Evolutionary conservation across 1,140 invertebrate genomes (phyloP).

Genomic region (Drosophila albomicans): DNA sequence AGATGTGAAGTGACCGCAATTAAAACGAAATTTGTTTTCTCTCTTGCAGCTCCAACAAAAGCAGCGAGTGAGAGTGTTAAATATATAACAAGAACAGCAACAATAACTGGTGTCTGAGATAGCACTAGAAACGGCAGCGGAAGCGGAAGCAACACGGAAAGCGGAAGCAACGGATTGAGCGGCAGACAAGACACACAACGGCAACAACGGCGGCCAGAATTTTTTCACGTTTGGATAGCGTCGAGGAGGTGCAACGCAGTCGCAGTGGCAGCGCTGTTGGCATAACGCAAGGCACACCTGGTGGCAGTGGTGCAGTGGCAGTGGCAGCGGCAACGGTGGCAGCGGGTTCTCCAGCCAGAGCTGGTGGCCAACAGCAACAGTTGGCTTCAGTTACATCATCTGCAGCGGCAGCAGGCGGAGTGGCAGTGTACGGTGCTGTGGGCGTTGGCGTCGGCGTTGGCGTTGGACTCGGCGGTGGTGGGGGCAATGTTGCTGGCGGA

Average conservation of each 20-base stretch:
- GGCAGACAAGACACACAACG: slow-evolving; percentile 60
- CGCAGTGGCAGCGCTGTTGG: slow-evolving; percentile 83
- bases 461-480: slow-evolving; percentile 29
- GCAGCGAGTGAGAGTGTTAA: slow-evolving; percentile 7
- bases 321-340: slow-evolving; percentile 51
- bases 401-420: slow-evolving; percentile 51
- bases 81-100: slow-evolving; percentile 5
- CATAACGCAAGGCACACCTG: slow-evolving; percentile 55
- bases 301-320: slow-evolving; percentile 49
- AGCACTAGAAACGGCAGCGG: slow-evolving; percentile 10
- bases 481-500: slow-evolving; percentile 42
- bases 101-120: not conserved
- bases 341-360: slow-evolving; percentile 74
- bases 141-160: slow-evolving; percentile 14
- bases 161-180: slow-evolving; percentile 27
- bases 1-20: slow-evolving; percentile 73
- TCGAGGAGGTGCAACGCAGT: slow-evolving; percentile 82
- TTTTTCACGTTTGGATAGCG: slow-evolving; percentile 83
- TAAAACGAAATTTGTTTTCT: slow-evolving; percentile 56
- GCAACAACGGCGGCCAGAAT: slow-evolving; percentile 84
- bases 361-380: slow-evolving; percentile 71
- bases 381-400: slow-evolving; percentile 52
- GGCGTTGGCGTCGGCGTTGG: slow-evolving; percentile 27
- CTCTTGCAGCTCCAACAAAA: not conserved
- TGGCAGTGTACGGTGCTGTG: slow-evolving; percentile 37